These are phyloP conservation scores for Achatina immaculata DNA, from an alignment of 1,140 invertebrate genomes.

Conservation along the genomic window DNA sequence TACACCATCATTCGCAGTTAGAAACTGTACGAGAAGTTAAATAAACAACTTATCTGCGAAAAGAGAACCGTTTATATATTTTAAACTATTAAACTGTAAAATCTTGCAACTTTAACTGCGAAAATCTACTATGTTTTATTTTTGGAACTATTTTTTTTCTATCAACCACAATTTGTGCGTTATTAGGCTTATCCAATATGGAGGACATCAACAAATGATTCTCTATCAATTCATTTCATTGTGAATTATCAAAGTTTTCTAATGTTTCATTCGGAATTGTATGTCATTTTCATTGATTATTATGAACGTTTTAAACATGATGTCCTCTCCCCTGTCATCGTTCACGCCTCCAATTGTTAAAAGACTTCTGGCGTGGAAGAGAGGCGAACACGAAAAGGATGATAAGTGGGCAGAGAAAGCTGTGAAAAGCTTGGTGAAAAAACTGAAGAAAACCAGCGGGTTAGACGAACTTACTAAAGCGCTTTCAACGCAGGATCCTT, in stretches of 20 bases:
- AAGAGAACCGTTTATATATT: too few relatives aligned
- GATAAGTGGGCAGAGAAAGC: slow-evolving; percentile 98
- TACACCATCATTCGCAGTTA: too few relatives aligned
- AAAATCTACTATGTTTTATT: too few relatives aligned
- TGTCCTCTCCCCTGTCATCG: slow-evolving; percentile 75
- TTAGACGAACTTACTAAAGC: slow-evolving; percentile 95
- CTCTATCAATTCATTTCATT: too few relatives aligned
- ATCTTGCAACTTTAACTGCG: too few relatives aligned
- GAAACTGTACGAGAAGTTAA: too few relatives aligned
- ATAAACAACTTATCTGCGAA: too few relatives aligned
- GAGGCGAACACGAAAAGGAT: slow-evolving; percentile 80
- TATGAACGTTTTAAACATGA: slow-evolving; percentile 13
- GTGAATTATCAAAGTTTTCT: too few relatives aligned
- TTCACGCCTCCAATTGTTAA: slow-evolving; percentile 95
- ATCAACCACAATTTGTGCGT: not conserved
- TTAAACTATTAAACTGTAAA: too few relatives aligned
- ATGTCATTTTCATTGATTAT: too few relatives aligned
- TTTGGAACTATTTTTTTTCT: too few relatives aligned
- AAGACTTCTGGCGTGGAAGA: slow-evolving; percentile 93
- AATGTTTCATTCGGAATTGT: too few relatives aligned
- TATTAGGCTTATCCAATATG: slow-evolving; percentile 10
- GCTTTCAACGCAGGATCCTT: slow-evolving; percentile 89
- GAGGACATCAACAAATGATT: not conserved
- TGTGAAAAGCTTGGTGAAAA: slow-evolving; percentile 96
- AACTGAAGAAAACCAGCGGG: slow-evolving; percentile 89